phyloP scores from a whole-genome alignment of 2,797 vertebrate genomes.

The Muraenolepis orangiensis region DNA sequence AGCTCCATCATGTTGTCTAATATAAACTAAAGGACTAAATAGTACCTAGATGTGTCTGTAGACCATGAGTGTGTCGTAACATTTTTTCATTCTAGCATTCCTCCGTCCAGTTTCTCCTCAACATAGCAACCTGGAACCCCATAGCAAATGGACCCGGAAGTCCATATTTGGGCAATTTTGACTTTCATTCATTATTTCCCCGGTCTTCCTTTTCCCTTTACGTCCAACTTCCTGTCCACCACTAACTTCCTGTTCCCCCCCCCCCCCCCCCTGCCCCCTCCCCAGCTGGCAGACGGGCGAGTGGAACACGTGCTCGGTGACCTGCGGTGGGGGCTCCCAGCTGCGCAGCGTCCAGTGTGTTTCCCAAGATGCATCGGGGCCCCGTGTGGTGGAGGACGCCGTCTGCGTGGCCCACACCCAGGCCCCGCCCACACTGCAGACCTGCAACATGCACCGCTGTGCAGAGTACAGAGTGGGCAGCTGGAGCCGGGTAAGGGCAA shows the following conservation, averaged over 20 bases:
- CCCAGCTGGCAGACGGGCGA: slow-evolving; percentile 85
- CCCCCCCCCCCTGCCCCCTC: background rate
- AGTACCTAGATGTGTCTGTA: background rate
- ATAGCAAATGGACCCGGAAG: background rate
- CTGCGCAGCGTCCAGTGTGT: slow-evolving; percentile 83
- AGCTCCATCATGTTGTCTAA: no score
- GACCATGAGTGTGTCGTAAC: background rate
- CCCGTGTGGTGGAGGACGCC: slow-evolving; percentile 73
- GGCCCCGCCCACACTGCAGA: slow-evolving; percentile 76
- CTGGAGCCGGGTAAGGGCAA: slow-evolving; percentile 83
- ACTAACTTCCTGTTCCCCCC: slow-evolving; percentile 13
- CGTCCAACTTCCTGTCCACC: slow-evolving; percentile 12
- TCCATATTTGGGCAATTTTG: background rate
- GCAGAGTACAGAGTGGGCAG: slow-evolving; percentile 69
- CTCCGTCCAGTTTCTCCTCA: background rate
- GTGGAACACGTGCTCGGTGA: slow-evolving; percentile 85
- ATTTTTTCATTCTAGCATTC: background rate
- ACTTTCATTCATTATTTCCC: background rate
- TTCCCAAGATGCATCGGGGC: slow-evolving; percentile 69
- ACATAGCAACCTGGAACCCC: no score
- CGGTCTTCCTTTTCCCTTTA: background rate
- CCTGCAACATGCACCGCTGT: slow-evolving; percentile 83
- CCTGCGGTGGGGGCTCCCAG: slow-evolving; percentile 88
- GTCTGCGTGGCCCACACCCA: slow-evolving; percentile 75
- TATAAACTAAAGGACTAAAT: no score